Evolutionary conservation across 2,797 vertebrate species (phyloP).

Genomic region (Mormyrops attenuatus): DNA sequence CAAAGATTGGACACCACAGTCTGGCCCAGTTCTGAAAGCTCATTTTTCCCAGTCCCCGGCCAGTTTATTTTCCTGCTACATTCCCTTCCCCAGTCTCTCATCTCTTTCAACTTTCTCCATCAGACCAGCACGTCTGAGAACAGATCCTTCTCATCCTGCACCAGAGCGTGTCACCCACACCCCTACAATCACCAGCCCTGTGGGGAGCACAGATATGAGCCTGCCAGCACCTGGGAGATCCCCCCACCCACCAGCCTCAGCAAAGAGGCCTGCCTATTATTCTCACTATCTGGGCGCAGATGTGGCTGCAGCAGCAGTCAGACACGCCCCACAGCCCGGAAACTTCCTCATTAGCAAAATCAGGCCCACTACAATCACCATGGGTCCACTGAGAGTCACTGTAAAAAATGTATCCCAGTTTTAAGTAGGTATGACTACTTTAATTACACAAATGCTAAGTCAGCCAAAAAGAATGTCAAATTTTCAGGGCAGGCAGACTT

Average conservation of each 20-base stretch:
- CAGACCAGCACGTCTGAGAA: slow-evolving; percentile 44
- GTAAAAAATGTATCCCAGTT: neutral
- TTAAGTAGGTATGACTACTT: neutral
- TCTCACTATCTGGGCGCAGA: slow-evolving; percentile 47
- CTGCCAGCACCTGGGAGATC: neutral
- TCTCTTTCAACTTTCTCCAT: slow-evolving; percentile 43
- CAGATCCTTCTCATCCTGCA: slow-evolving; percentile 29
- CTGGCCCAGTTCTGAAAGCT: slow-evolving; percentile 29
- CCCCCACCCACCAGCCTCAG: slow-evolving; percentile 29
- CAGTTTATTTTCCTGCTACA: slow-evolving; percentile 55
- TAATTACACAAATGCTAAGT: neutral
- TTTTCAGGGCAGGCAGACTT: neutral
- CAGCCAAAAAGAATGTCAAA: neutral
- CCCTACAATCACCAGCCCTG: neutral
- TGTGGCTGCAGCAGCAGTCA: slow-evolving; percentile 22
- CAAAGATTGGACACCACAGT: neutral
- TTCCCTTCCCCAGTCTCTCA: slow-evolving; percentile 30
- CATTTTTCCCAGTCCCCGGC: slow-evolving; percentile 29
- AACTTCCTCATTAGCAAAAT: neutral
- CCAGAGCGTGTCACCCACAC: slow-evolving; percentile 28
- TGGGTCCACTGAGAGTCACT: neutral
- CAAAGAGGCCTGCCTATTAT: slow-evolving; percentile 17
- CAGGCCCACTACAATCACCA: neutral
- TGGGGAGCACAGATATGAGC: neutral
- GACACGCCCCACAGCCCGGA: neutral